Conservation (phyloP, 2,113 vertebrate species). For the Cyprinus carpio region DNA sequence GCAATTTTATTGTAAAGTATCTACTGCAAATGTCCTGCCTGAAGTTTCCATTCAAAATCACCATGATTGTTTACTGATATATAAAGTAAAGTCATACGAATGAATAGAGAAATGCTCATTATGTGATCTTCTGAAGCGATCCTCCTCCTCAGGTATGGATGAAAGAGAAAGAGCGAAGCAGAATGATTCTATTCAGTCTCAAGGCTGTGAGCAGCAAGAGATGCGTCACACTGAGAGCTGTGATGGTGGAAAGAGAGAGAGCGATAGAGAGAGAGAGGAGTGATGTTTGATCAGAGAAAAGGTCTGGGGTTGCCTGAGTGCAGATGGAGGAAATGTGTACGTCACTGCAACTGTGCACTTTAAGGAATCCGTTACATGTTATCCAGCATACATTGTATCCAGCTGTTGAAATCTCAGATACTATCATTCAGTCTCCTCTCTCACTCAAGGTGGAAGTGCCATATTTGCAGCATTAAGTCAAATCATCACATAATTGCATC, state of each 20-base stretch:
- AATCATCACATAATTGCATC: background rate
- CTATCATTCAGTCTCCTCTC: background rate
- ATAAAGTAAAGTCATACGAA: background rate
- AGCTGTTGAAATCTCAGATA: background rate
- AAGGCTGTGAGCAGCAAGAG: slow-evolving; percentile 21
- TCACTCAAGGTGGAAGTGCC: background rate
- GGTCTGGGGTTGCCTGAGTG: background rate
- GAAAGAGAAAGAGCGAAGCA: background rate
- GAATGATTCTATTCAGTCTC: slow-evolving; percentile 9
- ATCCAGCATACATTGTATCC: background rate
- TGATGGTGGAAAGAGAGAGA: background rate
- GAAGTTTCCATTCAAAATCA: background rate
- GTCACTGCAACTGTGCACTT: background rate
- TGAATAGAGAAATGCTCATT: background rate
- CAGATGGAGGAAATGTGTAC: background rate
- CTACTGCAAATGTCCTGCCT: no score
- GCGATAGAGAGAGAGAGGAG: background rate
- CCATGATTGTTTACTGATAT: background rate
- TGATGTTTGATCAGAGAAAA: background rate
- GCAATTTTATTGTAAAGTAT: background rate
- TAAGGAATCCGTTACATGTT: background rate
- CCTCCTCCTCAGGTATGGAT: background rate
- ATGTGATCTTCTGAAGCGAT: background rate
- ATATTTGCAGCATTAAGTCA: background rate
- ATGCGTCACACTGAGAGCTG: slow-evolving; percentile 24